Evolutionary conservation across 2,888 invertebrate genomes (phyloP).

Genomic region (Torymus texanus): DNA sequence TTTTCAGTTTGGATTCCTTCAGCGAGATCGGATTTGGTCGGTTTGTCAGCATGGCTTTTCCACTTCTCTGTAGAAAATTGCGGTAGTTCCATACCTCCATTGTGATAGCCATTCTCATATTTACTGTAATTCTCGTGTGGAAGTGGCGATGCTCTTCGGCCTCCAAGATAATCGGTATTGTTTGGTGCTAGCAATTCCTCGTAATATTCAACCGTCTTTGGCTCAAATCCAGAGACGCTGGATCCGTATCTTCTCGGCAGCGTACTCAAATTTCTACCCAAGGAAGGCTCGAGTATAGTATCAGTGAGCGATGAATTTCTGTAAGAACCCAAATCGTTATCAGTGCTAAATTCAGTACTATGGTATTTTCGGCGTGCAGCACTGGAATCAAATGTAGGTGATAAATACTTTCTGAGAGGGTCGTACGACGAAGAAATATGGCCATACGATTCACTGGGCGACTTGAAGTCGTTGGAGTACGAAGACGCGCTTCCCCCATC

Average conservation of each 20-base stretch:
- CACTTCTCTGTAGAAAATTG: slow-evolving; percentile 59
- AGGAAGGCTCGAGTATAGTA: slow-evolving; percentile 57
- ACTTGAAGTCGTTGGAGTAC: slow-evolving; percentile 62
- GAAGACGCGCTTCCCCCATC: slow-evolving; percentile 61
- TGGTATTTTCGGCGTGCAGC: slow-evolving; percentile 63
- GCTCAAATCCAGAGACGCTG: slow-evolving; percentile 62
- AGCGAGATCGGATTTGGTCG: slow-evolving; percentile 54
- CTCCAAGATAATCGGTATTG: slow-evolving; percentile 64
- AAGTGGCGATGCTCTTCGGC: slow-evolving; percentile 63
- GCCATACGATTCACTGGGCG: slow-evolving; percentile 59
- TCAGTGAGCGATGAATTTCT: slow-evolving; percentile 60
- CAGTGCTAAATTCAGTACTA: slow-evolving; percentile 64
- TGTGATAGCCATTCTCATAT: slow-evolving; percentile 69
- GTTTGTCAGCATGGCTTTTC: slow-evolving; percentile 60
- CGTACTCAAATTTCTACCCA: slow-evolving; percentile 57
- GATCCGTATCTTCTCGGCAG: slow-evolving; percentile 68
- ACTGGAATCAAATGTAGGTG: slow-evolving; percentile 65
- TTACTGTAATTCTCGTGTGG: slow-evolving; percentile 60
- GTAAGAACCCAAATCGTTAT: slow-evolving; percentile 62
- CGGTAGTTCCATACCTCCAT: slow-evolving; percentile 63
- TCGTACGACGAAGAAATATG: slow-evolving; percentile 64
- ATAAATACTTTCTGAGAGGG: slow-evolving; percentile 66
- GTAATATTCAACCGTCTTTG: slow-evolving; percentile 70
- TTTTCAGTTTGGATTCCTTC: slow-evolving; percentile 59
- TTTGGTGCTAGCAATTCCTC: slow-evolving; percentile 69